A percentile compares a stretch with the other conserved stretches of the same genome.
Conservation (phyloP, 2,113 vertebrate species). For the Nestor notabilis region DNA sequence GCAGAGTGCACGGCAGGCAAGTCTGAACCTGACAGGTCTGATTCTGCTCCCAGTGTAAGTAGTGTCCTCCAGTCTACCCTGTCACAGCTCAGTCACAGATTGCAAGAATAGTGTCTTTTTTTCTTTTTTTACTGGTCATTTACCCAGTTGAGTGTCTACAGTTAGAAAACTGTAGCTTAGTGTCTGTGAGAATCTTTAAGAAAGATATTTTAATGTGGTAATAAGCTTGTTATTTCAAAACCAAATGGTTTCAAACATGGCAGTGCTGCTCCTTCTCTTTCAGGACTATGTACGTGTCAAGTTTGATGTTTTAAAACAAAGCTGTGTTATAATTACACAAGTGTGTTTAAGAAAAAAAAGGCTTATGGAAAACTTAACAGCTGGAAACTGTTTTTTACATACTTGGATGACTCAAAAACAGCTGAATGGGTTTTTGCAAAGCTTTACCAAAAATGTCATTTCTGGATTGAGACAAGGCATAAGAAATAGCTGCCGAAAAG, state of each 20-base stretch:
- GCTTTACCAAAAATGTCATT: slow-evolving; percentile 70
- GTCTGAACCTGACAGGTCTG: background rate
- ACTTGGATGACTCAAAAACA: slow-evolving; percentile 80
- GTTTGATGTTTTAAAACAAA: slow-evolving; percentile 82
- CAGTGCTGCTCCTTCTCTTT: slow-evolving; percentile 61
- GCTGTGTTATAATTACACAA: slow-evolving; percentile 78
- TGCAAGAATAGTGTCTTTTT: background rate
- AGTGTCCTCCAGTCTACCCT: background rate
- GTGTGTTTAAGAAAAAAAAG: slow-evolving; percentile 70
- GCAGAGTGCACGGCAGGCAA: background rate
- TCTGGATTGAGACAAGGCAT: slow-evolving; percentile 74
- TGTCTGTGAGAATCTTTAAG: background rate
- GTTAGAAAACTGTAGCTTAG: background rate
- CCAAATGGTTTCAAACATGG: slow-evolving; percentile 63
- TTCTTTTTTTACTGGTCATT: background rate
- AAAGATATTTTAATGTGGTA: slow-evolving; percentile 38
- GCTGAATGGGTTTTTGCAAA: slow-evolving; percentile 67
- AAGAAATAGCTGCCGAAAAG: slow-evolving; percentile 72
- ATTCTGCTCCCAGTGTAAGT: background rate
- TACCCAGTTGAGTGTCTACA: background rate
- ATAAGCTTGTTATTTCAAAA: slow-evolving; percentile 63
- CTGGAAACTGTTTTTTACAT: slow-evolving; percentile 80
- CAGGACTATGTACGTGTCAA: slow-evolving; percentile 74
- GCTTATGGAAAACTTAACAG: slow-evolving; percentile 80
- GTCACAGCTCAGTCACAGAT: background rate